Conservation (phyloP, 2,888 invertebrate genomes). For the Gymnocheta viridis region DNA sequence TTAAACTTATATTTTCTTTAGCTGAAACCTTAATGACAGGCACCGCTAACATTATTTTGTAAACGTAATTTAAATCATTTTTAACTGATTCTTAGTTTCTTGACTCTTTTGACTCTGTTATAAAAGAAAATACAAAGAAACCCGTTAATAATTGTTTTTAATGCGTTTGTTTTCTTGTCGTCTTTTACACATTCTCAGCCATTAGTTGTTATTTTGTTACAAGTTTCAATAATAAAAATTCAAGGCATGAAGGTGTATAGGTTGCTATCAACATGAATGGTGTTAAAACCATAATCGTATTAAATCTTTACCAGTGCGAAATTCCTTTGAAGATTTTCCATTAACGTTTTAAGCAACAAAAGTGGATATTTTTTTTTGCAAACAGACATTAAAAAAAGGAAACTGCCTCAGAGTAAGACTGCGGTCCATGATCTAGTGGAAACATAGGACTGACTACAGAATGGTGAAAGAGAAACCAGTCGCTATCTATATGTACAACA, state of each 20-base stretch:
- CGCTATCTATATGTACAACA: too few species aligned
- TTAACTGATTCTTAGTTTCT: too few species aligned
- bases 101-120: too few species aligned
- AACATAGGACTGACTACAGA: too few species aligned
- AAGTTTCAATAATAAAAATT: not conserved
- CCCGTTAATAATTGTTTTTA: not conserved
- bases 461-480: too few species aligned
- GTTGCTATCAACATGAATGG: slow-evolving; percentile 5
- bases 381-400: not conserved
- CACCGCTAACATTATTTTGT: too few species aligned
- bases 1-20: too few species aligned
- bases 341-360: not conserved
- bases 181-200: not conserved
- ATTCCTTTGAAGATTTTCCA: slow-evolving; percentile 36
- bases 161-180: not conserved
- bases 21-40: too few species aligned
- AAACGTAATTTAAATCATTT: too few species aligned
- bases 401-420: too few species aligned
- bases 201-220: slow-evolving; percentile 36
- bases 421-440: too few species aligned
- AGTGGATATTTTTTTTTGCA: not conserved
- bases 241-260: not conserved
- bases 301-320: slow-evolving; percentile 23
- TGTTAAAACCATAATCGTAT: slow-evolving; percentile 51
- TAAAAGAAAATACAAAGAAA: not conserved